Evolutionary conservation across 2,797 vertebrate species (phyloP).

Genomic region (Coreius guichenoti): DNA sequence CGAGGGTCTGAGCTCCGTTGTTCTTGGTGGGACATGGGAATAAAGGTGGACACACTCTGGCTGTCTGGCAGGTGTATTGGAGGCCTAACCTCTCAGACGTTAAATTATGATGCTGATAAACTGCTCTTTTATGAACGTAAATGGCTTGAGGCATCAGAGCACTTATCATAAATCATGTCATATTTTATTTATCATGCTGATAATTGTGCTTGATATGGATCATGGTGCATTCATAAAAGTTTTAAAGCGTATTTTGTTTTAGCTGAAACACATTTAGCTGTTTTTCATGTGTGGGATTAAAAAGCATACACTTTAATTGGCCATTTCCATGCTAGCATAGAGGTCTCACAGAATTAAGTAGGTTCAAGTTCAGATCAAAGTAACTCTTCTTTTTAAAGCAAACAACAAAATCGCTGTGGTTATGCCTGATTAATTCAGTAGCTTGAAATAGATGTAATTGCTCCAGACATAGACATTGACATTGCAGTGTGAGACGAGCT

Average conservation of each 20-base stretch:
- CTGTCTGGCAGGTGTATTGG: conserved; percentile 62
- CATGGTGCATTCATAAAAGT: neutral
- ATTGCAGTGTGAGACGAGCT: conserved; percentile 16
- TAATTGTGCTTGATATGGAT: conserved; percentile 4
- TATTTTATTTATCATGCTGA: conserved; percentile 36
- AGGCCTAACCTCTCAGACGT: conserved; percentile 51
- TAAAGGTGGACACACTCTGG: conserved; percentile 55
- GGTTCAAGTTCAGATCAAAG: neutral
- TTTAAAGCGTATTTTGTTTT: neutral
- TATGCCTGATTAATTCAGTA: neutral
- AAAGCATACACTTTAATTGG: neutral
- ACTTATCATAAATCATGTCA: conserved; percentile 56
- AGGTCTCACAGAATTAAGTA: neutral
- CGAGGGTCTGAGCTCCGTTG: conserved; percentile 51
- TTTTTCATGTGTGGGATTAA: neutral
- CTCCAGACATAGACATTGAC: neutral
- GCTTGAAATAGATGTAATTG: neutral
- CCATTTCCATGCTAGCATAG: neutral
- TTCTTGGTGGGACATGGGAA: conserved; percentile 49
- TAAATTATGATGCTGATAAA: conserved; percentile 60
- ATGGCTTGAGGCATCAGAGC: conserved; percentile 41
- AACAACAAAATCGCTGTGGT: neutral
- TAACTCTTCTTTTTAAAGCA: neutral
- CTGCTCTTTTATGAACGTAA: conserved; percentile 54
- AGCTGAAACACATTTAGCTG: neutral